Base-by-base conservation (phyloP, 53 echinoderm and acorn worm genomes). In the Luidia sarsii region DNA sequence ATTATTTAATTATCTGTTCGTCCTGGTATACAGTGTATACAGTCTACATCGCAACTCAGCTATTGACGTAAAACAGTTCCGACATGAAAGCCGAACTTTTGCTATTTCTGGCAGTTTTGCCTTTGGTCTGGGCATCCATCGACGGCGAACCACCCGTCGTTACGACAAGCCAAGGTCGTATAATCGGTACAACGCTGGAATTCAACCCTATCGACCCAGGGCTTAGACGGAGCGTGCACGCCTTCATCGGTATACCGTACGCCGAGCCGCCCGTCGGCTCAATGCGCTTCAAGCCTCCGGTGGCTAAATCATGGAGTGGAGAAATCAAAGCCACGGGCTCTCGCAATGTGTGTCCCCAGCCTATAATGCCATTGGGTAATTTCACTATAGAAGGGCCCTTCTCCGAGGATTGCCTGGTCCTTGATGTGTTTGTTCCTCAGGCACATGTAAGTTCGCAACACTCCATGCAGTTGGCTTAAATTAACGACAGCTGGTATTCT, bases 161-260 rank as follows among this genome's bases (percentile, higher is more conserved):
- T 5, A 63, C 70, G 24, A 71, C 83, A 7, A 70, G 63, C 23
- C 70, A 70, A 33, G 83, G 64, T 48, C 70, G 71, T 32, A 70
- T 83, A 33, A 37, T 70, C 46, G 83, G 83, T 23, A 71, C 83
- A 14, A 37, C 15, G 13, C 38, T 83, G 6, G 59, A 71, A 16
- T 70, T 83, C n/a, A 41, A 25, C 33, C 77, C 57, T 34, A 2
- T 4, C 8, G 71, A 62, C 63, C 67, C 67, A 18, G 43, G 19
- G 32, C 71, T 69, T 15, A 2, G 24, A 20, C 57, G 70, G 68
- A 68, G 48, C 31, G 87, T 86, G 24, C 29, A 80, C 38, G 80
- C 80, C 33, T 86, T 23, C 70, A 53, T 86, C 50, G 80, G 87
- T 25, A 80, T 86, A 43, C 87, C 80, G 59, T 86, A 86, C 38